Evolutionary conservation across 2,113 vertebrate genomes (phyloP).

Genomic region (Corynorhinus townsendii): DNA sequence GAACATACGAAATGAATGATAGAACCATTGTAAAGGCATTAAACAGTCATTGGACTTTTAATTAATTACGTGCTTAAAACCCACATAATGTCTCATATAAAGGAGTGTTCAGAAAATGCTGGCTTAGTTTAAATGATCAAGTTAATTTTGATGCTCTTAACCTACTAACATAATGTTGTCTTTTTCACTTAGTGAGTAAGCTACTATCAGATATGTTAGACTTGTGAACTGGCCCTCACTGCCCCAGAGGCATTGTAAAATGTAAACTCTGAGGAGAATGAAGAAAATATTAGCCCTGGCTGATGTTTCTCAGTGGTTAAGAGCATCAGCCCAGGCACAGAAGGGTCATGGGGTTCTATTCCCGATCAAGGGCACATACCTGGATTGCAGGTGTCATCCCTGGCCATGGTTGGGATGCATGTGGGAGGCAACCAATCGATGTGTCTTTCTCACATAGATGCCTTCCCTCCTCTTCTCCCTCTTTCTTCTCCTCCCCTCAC

Average conservation of each 20-base stretch:
- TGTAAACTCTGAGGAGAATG: neutral
- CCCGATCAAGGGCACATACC: too few relatives aligned
- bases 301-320: too few relatives aligned
- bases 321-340: too few relatives aligned
- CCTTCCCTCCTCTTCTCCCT: too few relatives aligned
- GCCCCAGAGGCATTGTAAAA: neutral
- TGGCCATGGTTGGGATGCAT: too few relatives aligned
- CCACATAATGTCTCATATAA: neutral
- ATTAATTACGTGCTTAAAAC: neutral
- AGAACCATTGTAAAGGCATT: neutral
- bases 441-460: too few relatives aligned
- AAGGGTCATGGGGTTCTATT: too few relatives aligned
- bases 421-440: too few relatives aligned
- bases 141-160: neutral
- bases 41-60: neutral
- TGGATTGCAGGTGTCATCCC: too few relatives aligned
- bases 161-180: neutral
- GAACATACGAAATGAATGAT: neutral
- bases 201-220: neutral
- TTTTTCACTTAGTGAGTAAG: neutral
- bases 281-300: neutral
- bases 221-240: neutral
- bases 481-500: too few relatives aligned
- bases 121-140: slow-evolving; percentile 31
- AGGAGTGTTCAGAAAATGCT: neutral